These are phyloP conservation scores for Hippotragus niger DNA, from an alignment of 2,113 vertebrate genomes.

Conservation along the genomic window DNA sequence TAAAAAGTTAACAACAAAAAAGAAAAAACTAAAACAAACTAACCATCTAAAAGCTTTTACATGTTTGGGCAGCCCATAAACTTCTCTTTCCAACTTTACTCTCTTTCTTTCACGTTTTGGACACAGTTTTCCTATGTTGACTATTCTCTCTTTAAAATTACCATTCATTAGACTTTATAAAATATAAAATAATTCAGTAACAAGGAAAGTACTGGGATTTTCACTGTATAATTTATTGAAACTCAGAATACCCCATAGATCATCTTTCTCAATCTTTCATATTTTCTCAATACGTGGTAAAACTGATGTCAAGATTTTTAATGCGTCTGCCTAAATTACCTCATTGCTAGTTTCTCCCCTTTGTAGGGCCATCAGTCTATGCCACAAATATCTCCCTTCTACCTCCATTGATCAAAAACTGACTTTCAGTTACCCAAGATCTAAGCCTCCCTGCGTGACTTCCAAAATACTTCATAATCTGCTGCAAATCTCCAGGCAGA, in stretches of 20 bases:
- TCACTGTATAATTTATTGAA: background rate
- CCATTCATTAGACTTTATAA: background rate
- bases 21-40: background rate
- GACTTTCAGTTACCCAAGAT: background rate
- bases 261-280: background rate
- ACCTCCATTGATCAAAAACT: background rate
- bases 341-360: background rate
- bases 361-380: background rate
- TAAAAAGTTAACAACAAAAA: background rate
- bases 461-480: background rate
- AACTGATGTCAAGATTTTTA: background rate
- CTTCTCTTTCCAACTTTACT: background rate
- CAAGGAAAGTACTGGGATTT: background rate
- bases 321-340: background rate
- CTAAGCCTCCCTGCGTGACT: background rate
- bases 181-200: background rate
- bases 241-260: background rate
- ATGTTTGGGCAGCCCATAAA: background rate
- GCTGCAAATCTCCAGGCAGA: background rate
- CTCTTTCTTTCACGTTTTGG: background rate
- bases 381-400: background rate
- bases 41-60: background rate
- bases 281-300: background rate
- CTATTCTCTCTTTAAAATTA: background rate
- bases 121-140: background rate